Evolutionary conservation across 2,888 invertebrate species (phyloP).

Genomic region (Creontiades dilutus): DNA sequence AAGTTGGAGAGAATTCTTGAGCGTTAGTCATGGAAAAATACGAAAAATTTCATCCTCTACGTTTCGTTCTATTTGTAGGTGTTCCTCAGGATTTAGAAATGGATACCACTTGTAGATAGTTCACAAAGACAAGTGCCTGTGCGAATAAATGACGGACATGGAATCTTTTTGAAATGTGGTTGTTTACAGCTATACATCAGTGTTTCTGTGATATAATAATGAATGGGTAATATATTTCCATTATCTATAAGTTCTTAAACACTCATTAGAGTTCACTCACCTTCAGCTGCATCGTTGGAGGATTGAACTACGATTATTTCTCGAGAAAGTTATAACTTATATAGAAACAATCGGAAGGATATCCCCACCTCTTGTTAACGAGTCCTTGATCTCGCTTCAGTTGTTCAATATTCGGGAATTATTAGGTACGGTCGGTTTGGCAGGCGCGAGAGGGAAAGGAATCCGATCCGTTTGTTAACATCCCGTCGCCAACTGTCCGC

Average conservation of each 20-base stretch:
- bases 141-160: too few species aligned
- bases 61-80: too few species aligned
- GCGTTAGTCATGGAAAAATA: too few species aligned
- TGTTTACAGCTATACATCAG: too few species aligned
- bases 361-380: slow-evolving; percentile 3
- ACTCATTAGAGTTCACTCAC: slow-evolving; percentile 28
- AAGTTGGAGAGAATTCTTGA: too few species aligned
- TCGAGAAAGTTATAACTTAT: slow-evolving; percentile 37
- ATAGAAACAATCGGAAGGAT: slow-evolving; percentile 35
- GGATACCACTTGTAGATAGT: too few species aligned
- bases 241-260: not conserved
- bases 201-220: too few species aligned
- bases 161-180: too few species aligned
- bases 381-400: slow-evolving; percentile 9
- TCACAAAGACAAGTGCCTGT: too few species aligned
- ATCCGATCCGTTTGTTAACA: not conserved
- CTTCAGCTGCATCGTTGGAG: slow-evolving; percentile 31
- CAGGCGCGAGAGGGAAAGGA: not conserved
- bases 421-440: not conserved
- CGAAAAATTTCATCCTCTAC: too few species aligned
- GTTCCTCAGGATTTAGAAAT: too few species aligned
- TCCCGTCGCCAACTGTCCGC: slow-evolving; percentile 7
- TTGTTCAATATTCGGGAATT: slow-evolving; percentile 5
- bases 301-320: not conserved
- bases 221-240: not conserved